Conservation (phyloP, 2,888 invertebrate species). For the Hyppa rectilinea region DNA sequence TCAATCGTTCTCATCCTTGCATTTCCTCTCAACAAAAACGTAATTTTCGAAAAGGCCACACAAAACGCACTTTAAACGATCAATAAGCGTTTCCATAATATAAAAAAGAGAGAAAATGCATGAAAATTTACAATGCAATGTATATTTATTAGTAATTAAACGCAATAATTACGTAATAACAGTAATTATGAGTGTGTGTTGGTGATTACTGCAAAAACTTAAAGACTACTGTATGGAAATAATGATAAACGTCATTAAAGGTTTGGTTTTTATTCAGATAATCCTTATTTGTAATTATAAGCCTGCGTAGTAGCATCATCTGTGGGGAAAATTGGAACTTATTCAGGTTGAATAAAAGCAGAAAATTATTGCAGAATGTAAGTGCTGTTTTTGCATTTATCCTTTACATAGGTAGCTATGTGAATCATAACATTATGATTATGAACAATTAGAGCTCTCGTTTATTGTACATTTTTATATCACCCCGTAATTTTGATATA, state of each 20-base stretch:
- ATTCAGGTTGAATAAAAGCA: conserved; percentile 6
- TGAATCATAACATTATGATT: not conserved
- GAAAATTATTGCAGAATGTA: too few relatives aligned
- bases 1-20: not conserved
- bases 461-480: not conserved
- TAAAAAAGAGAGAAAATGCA: conserved; percentile 31
- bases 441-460: not conserved
- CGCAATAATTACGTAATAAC: conserved; percentile 58
- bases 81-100: conserved; percentile 21
- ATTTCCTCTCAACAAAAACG: conserved; percentile 28
- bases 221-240: conserved; percentile 37
- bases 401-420: too few relatives aligned
- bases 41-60: conserved; percentile 45
- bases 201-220: conserved; percentile 52
- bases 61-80: conserved; percentile 15
- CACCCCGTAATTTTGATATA: conserved; percentile 14
- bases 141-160: conserved; percentile 63
- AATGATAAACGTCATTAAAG: conserved; percentile 47
- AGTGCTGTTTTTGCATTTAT: too few relatives aligned
- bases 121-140: conserved; percentile 38
- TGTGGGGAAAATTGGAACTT: conserved; percentile 3
- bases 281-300: conserved; percentile 35
- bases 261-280: conserved; percentile 33
- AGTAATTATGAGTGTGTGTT: conserved; percentile 34
- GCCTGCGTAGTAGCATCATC: not conserved